Base-by-base conservation (phyloP, 2,797 vertebrate species). In the Cygnus olor region DNA sequence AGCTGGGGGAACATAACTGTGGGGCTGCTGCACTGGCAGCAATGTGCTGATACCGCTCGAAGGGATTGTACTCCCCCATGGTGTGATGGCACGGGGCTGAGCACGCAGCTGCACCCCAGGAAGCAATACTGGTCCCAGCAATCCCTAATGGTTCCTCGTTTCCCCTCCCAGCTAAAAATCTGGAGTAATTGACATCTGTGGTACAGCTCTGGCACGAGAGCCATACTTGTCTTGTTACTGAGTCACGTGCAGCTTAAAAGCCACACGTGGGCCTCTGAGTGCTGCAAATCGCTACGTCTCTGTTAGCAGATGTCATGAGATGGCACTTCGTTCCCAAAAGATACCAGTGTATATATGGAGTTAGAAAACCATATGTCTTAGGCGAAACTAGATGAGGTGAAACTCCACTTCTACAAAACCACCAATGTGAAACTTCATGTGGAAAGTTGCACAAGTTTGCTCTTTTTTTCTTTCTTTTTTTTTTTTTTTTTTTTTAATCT, bases 51-150 rank as follows among this genome's bases (percentile, higher is more conserved):
- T 3, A 57, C 70, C n/a, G 4, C 89, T 63, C 28, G 0, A 69
- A 76, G 76, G 90, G 49, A 69, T 93, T 89, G 73, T 24, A 25
- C 82, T 83, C 70, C 69, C 69, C n/a, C 65, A 5, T 2, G 4
- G 57, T 12, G 57, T 8, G 79, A 51, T 22, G 79, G 70, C 44
- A 69, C 15, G 40, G 40, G 54, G 45, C 56, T 89, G 82, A 94
- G 72, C 56, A 21, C 64, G 13, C 94, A 96, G 94, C 94, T 95
- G 89, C 72, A 80, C 42, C 80, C 44, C 81, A 61, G 32, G 34
- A 57, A 73, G 65, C 69, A 72, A 4, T 11, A 19, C 49, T 10
- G 16, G 27, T 34, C 42, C 72, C 73, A 74, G 80, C 42, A 58
- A 10, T 76, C 70, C 70, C 63, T 83, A 30, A 56, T 30, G 89